Evolutionary conservation across 2,888 invertebrate genomes (phyloP).

Genomic region (Apamea epomidion): DNA sequence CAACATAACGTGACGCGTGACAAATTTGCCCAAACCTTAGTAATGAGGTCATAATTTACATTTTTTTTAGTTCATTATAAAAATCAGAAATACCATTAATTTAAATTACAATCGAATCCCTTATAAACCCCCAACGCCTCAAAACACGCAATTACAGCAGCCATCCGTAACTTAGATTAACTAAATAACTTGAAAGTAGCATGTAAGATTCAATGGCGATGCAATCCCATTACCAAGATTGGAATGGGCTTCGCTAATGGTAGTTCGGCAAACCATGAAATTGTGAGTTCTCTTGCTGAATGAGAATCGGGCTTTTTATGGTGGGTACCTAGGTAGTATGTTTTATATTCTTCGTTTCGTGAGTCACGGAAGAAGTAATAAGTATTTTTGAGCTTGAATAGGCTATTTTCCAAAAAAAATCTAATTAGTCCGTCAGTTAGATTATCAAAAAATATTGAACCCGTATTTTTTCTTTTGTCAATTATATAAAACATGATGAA

Average conservation of each 20-base stretch:
- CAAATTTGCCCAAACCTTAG: neutral
- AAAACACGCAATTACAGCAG: constrained; percentile 21
- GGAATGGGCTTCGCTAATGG: constrained; percentile 59
- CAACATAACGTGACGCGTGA: neutral
- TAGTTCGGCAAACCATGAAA: constrained; percentile 62
- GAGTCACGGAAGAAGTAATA: neutral
- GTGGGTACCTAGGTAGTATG: constrained; percentile 15
- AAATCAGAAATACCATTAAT: neutral
- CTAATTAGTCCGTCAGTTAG: too few relatives aligned
- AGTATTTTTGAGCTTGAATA: neutral
- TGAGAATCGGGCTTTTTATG: constrained; percentile 54
- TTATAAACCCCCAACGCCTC: neutral
- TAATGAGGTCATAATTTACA: too few relatives aligned
- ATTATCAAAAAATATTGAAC: too few relatives aligned
- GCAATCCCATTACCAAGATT: constrained; percentile 68
- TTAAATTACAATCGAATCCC: neutral
- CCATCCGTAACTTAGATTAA: constrained; percentile 47
- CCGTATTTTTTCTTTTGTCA: too few relatives aligned
- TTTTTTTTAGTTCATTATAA: too few relatives aligned
- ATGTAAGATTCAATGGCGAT: constrained; percentile 61
- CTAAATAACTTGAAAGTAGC: constrained; percentile 60
- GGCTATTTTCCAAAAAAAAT: too few relatives aligned
- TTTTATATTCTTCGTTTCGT: constrained; percentile 35
- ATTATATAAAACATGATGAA: too few relatives aligned
- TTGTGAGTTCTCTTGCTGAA: constrained; percentile 56